These are phyloP conservation scores for Myiozetetes cayanensis DNA, from an alignment of 2,113 vertebrate genomes.

Conservation along the genomic window DNA sequence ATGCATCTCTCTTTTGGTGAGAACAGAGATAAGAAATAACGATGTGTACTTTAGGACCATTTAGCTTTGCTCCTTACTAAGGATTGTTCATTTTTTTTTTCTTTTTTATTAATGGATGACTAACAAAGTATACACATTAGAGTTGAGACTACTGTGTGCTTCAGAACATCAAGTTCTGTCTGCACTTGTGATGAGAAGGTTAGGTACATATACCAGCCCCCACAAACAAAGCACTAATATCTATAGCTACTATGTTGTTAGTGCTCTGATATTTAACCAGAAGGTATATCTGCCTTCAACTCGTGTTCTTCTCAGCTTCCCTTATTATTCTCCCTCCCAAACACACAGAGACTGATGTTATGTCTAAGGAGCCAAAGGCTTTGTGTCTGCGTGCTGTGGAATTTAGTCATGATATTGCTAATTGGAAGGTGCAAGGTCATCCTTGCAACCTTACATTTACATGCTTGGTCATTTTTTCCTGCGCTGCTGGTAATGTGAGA, in stretches of 20 bases:
- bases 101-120: rapidly evolving
- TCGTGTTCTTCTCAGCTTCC: neutral
- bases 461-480: neutral
- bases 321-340: neutral
- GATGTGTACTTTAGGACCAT: neutral
- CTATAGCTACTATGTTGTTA: neutral
- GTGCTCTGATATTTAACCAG: neutral
- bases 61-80: neutral
- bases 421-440: neutral
- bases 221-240: neutral
- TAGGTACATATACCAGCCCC: neutral
- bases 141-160: neutral
- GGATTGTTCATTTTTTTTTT: neutral
- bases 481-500: neutral
- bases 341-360: neutral
- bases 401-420: neutral
- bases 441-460: neutral
- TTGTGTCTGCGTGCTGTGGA: rapidly evolving
- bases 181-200: neutral
- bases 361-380: neutral
- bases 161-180: neutral
- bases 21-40: neutral
- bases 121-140: neutral
- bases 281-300: neutral
- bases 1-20: neutral